A percentile compares a stretch with the other conserved stretches of the same genome.
phyloP scores from a whole-genome alignment of 2,113 vertebrate species.

The Leptodactylus fuscus region DNA sequence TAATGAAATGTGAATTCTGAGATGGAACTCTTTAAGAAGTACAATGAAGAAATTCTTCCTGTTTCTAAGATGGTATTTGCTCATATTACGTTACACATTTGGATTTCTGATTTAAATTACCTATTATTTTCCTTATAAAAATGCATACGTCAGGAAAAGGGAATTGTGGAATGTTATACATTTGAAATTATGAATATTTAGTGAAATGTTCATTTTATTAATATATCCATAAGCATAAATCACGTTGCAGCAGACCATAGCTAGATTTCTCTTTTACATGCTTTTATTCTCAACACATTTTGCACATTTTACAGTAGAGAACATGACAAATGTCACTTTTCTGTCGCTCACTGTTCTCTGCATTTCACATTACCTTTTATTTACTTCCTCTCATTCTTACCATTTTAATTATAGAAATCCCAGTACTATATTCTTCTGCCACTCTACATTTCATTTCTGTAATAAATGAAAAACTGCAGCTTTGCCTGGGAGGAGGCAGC shows the following conservation, averaged over 20 bases:
- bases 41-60: neutral
- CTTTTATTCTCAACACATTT: neutral
- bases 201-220: neutral
- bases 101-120: neutral
- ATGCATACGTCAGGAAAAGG: too few species aligned
- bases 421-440: neutral
- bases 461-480: neutral
- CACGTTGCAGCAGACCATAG: neutral
- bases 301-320: neutral
- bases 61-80: neutral
- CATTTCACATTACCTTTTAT: constrained; percentile 12
- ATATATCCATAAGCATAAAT: neutral
- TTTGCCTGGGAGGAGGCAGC: neutral
- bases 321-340: neutral
- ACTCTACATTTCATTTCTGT: constrained; percentile 3
- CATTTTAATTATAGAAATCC: constrained; percentile 7
- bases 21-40: neutral
- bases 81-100: neutral
- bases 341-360: neutral
- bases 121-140: neutral
- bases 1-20: neutral
- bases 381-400: neutral
- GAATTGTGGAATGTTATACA: neutral
- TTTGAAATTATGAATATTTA: neutral
- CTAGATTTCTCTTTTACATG: neutral